A percentile compares a stretch with the other conserved stretches of the same genome.
Conservation (phyloP, 1,140 invertebrate species). For the Eulimnadia texana region DNA sequence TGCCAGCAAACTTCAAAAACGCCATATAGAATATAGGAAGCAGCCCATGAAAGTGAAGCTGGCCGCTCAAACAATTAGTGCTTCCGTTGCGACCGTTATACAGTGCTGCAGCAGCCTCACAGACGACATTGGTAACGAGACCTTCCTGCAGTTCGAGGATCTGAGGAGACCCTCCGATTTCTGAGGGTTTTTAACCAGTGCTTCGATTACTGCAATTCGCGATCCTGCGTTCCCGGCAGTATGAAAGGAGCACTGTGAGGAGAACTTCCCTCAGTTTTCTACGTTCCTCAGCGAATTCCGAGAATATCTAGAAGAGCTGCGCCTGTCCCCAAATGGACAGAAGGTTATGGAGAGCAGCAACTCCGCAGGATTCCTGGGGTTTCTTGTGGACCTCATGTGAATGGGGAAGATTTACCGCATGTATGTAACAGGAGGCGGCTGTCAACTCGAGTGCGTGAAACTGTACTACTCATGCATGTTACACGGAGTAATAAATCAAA, state of each 20-base stretch:
- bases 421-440: slow-evolving; percentile 18
- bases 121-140: background rate
- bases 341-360: too few relatives aligned
- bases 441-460: too few relatives aligned
- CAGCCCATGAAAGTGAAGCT: background rate
- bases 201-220: too few relatives aligned
- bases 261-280: too few relatives aligned
- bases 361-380: background rate
- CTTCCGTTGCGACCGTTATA: background rate
- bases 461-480: too few relatives aligned
- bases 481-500: too few relatives aligned
- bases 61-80: background rate
- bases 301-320: too few relatives aligned
- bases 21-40: background rate
- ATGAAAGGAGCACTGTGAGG: too few relatives aligned
- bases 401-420: background rate
- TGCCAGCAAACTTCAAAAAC: background rate
- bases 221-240: too few relatives aligned
- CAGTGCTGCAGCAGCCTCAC: background rate
- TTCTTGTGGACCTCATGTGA: background rate
- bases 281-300: too few relatives aligned
- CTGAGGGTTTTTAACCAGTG: too few relatives aligned
- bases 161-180: background rate
- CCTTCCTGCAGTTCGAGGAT: background rate
- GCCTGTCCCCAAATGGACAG: too few relatives aligned